These are phyloP conservation scores for Melanostoma scalare DNA, from an alignment of 2,888 invertebrate genomes.

Conservation along the genomic window DNA sequence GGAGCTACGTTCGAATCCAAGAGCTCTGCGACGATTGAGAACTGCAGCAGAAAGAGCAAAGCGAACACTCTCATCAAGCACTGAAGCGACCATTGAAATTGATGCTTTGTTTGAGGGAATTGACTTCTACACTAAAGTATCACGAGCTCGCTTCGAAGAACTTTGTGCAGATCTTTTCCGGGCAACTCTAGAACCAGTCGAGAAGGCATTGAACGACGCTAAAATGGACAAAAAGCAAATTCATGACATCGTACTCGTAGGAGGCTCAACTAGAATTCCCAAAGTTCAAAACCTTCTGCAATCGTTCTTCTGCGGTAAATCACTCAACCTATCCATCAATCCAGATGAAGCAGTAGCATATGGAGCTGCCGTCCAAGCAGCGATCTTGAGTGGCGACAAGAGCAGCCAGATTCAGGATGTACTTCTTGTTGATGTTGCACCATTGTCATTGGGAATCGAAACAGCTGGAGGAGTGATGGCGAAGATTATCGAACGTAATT, in stretches of 20 bases:
- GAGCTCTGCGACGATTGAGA: conserved; percentile 86
- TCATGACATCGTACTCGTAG: conserved; percentile 90
- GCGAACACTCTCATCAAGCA: conserved; percentile 88
- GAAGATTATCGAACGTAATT: conserved; percentile 87
- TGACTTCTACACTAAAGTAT: conserved; percentile 87
- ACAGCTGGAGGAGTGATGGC: conserved; percentile 90
- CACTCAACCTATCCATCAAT: conserved; percentile 87
- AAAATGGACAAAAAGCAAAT: conserved; percentile 88
- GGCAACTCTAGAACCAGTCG: conserved; percentile 88
- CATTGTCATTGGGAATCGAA: conserved; percentile 87
- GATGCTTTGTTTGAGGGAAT: conserved; percentile 88
- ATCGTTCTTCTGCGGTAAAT: conserved; percentile 88
- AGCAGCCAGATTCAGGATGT: conserved; percentile 88
- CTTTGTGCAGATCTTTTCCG: conserved; percentile 87
- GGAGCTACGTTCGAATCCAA: conserved; percentile 85
- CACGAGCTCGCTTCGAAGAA: conserved; percentile 88
- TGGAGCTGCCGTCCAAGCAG: conserved; percentile 88
- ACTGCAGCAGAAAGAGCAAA: conserved; percentile 90
- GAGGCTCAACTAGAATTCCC: conserved; percentile 89
- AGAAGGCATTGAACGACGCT: conserved; percentile 88
- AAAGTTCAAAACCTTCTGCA: conserved; percentile 88
- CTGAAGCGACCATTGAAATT: conserved; percentile 88
- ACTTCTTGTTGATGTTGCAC: conserved; percentile 85
- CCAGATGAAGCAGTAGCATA: conserved; percentile 90
- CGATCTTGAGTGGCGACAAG: conserved; percentile 86